A percentile compares a stretch with the other conserved stretches of the same genome.
phyloP scores from a whole-genome alignment of 2,797 vertebrate species.

The Masticophis lateralis region DNA sequence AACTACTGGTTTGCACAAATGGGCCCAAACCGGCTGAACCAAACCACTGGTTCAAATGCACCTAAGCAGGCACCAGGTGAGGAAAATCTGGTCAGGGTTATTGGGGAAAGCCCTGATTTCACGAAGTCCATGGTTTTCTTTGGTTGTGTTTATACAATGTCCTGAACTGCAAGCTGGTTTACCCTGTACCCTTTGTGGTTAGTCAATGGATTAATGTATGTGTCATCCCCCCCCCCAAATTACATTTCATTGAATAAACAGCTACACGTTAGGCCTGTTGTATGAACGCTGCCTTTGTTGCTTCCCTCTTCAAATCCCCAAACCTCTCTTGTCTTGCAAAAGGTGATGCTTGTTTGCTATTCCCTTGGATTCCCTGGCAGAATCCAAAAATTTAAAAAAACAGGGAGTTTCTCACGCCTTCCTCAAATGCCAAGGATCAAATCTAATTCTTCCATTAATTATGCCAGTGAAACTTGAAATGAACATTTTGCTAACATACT shows the following conservation, averaged over 20 bases:
- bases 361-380: neutral
- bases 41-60: neutral
- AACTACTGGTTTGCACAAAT: too few relatives aligned
- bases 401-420: neutral
- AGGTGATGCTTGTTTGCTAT: neutral
- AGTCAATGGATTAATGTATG: neutral
- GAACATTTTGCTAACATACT: neutral
- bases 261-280: neutral
- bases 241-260: neutral
- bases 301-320: neutral
- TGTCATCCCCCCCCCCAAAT: neutral
- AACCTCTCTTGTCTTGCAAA: neutral
- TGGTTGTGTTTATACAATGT: neutral
- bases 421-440: neutral
- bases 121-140: neutral
- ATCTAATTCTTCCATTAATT: neutral
- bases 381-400: neutral
- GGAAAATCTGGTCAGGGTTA: neutral
- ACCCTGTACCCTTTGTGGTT: neutral
- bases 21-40: too few relatives aligned
- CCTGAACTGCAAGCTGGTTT: neutral
- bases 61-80: neutral
- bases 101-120: neutral
- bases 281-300: neutral
- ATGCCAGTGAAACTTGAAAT: neutral